Base-by-base conservation (phyloP, 2,797 vertebrate species). In the Sternarchorhynchus goeldii region DNA sequence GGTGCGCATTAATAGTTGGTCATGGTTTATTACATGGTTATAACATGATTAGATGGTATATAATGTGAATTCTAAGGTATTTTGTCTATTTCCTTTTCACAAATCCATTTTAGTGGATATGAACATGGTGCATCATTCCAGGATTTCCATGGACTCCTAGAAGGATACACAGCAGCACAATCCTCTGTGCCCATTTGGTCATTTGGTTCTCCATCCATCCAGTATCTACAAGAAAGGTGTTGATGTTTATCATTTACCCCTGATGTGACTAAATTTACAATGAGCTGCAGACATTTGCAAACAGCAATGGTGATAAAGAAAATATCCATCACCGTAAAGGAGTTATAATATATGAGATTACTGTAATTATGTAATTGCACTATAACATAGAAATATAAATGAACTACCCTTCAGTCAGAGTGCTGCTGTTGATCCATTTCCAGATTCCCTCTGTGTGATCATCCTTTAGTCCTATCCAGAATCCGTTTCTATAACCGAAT, bases 111-210 rank as follows among this genome's bases (percentile, higher is more conserved):
- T 14, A 91, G 82, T 2, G 32, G 0, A 57, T 81, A 25, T 64
- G 0, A 21, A 81, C 91, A 93, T 5, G 88, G 86, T 16, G 83
- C 90, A 66, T 93, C 92, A 36, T 93, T 93, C 93, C 93, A 93
- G 29, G 83, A 34, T 17, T 78, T 83, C 31, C 90, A 86, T 18
- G 85, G 87, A 78, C 91, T 88, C 0, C 0, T 0, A 65, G 66
- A 81, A 36, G 89, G 88, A 83, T 89, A 91, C 0, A 70, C 18
- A 1, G 89, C 92, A 31, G 79, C 91, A 80, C 92, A 93, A 76
- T 93, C 90, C 69, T 92, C 92, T 32, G 81, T 70, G 3, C 36
- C 5, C 0, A 0, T 0, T 2, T 78, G 29, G 70, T 84, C 63
- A 53, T 84, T 81, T 36, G 82, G 82, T 50, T 84, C 76, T 50